Conservation (phyloP, 2,797 vertebrate species). For the Paratrypauchen microcephalus region DNA sequence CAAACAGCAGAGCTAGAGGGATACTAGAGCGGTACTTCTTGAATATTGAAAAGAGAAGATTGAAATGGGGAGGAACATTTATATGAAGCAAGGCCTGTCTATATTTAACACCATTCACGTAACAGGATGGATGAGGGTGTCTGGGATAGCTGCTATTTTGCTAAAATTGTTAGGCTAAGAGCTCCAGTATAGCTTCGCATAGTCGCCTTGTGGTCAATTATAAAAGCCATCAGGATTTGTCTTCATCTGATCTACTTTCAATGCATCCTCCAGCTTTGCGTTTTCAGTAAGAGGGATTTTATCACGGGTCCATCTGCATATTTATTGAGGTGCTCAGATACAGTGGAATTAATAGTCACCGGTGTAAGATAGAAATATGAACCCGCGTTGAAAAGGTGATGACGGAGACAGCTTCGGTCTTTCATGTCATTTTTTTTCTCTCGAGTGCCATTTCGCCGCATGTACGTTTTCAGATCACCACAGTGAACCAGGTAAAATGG, state of each 20-base stretch:
- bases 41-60: slow-evolving; percentile 37
- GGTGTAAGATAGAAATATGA: slow-evolving; percentile 33
- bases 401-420: slow-evolving; percentile 44
- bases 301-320: slow-evolving; percentile 63
- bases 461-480: slow-evolving; percentile 32
- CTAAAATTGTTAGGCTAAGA: slow-evolving; percentile 45
- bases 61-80: slow-evolving; percentile 31
- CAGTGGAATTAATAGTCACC: slow-evolving; percentile 57
- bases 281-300: slow-evolving; percentile 46
- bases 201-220: slow-evolving; percentile 57
- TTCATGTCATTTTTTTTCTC: slow-evolving; percentile 39
- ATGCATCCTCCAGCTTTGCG: slow-evolving; percentile 54
- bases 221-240: slow-evolving; percentile 66
- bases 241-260: slow-evolving; percentile 57
- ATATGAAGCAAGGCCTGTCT: slow-evolving; percentile 37
- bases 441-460: slow-evolving; percentile 6
- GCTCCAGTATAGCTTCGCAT: slow-evolving; percentile 25
- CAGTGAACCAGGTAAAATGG: slow-evolving; percentile 39
- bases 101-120: slow-evolving; percentile 29
- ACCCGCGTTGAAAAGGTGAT: slow-evolving; percentile 47
- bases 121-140: slow-evolving; percentile 48
- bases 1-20: background rate
- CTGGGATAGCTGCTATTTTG: slow-evolving; percentile 38
- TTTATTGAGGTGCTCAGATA: slow-evolving; percentile 63
- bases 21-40: slow-evolving; percentile 27